Conservation (phyloP, 2,113 vertebrate genomes). For the Orientallactaga bullata region DNA sequence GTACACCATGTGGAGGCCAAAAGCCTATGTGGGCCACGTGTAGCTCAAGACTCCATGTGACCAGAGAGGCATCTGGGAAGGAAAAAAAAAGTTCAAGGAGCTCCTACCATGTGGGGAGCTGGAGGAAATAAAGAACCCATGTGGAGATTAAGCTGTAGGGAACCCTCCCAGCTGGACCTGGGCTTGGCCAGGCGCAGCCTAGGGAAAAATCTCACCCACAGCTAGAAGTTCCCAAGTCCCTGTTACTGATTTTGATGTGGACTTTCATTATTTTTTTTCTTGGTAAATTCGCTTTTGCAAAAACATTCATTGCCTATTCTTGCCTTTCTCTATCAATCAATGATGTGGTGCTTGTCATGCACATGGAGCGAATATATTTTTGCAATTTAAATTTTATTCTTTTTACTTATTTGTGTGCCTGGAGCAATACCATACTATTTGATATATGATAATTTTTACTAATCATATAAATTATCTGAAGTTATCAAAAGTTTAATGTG, state of each 20-base stretch:
- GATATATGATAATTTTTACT: neutral
- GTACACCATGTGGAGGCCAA: too few species aligned
- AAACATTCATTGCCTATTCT: neutral
- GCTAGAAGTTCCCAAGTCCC: too few species aligned
- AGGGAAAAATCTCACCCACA: too few species aligned
- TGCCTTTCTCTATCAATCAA: neutral
- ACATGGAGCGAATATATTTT: neutral
- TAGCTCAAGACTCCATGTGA: too few species aligned
- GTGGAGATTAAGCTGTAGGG: too few species aligned
- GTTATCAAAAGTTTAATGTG: neutral
- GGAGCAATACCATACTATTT: neutral
- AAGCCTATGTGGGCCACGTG: too few species aligned
- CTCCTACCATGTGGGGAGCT: too few species aligned
- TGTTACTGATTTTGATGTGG: neutral
- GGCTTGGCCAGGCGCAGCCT: too few species aligned
- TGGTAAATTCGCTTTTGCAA: neutral
- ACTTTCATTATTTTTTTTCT: neutral
- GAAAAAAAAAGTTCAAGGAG: too few species aligned
- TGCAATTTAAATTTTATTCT: neutral
- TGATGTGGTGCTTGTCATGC: neutral
- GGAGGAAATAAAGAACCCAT: too few species aligned
- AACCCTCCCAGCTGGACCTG: too few species aligned
- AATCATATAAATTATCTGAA: slow-evolving; percentile 1
- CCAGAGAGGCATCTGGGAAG: too few species aligned
- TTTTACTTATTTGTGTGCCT: slow-evolving; percentile 7